Evolutionary conservation across 2,888 invertebrate genomes (phyloP).

Genomic region (Ormyrus nitidulus): DNA sequence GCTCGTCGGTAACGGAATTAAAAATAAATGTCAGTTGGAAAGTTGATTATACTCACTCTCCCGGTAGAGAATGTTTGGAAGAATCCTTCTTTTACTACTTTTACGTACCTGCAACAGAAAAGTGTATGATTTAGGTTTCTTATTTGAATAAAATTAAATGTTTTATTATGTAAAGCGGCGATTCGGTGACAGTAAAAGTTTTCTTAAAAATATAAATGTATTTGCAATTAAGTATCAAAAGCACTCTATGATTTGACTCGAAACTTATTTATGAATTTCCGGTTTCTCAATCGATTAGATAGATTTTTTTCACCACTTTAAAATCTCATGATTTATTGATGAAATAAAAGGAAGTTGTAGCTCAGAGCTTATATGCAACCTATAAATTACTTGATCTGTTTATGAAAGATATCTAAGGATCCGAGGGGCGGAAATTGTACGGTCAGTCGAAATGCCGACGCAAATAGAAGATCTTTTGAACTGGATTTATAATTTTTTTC

Average conservation of each 20-base stretch:
- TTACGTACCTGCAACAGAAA: conserved; percentile 46
- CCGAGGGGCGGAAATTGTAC: conserved; percentile 16
- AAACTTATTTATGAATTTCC: background rate
- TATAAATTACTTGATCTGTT: conserved; percentile 32
- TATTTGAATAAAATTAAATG: no score
- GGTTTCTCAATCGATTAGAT: conserved; percentile 25
- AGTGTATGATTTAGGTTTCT: background rate
- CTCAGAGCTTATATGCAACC: conserved; percentile 16
- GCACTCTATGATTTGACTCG: background rate
- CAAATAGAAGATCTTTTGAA: conserved; percentile 2
- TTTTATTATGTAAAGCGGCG: no score
- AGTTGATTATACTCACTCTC: conserved; percentile 11
- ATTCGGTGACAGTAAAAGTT: no score
- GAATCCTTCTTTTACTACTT: background rate
- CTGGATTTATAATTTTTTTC: conserved; percentile 5
- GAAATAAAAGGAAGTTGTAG: conserved; percentile 16
- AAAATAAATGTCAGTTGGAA: background rate
- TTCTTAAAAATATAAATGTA: background rate
- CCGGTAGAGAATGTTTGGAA: no score
- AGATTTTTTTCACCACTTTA: conserved; percentile 18
- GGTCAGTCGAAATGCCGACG: conserved; percentile 15
- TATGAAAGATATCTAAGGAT: conserved; percentile 25
- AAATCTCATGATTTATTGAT: conserved; percentile 35
- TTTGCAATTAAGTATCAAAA: background rate
- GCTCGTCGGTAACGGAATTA: background rate